Conservation (phyloP, 1,140 invertebrate species). For the Hylaeus anthracinus region DNA sequence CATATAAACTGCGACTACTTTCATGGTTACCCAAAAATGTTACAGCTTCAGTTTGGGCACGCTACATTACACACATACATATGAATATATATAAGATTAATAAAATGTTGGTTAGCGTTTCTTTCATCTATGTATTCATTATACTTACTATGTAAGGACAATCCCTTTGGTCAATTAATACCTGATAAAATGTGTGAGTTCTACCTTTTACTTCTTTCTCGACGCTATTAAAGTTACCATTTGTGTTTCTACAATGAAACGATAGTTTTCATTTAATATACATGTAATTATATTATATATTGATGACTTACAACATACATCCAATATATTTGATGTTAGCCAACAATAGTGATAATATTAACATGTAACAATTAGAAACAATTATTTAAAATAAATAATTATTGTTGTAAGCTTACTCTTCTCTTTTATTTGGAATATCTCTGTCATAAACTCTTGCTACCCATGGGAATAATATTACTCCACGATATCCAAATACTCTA, state of each 20-base stretch:
- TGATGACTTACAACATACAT: too few species aligned
- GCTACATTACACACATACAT: constrained; percentile 85
- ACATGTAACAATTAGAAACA: constrained; percentile 28
- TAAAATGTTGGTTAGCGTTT: constrained; percentile 11
- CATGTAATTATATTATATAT: constrained; percentile 3
- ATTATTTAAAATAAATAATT: not conserved
- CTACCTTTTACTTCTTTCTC: constrained; percentile 94
- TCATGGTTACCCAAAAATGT: constrained; percentile 98
- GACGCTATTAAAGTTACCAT: constrained; percentile 81
- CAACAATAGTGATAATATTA: constrained; percentile 33
- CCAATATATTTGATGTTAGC: too few species aligned
- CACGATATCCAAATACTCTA: constrained; percentile 96
- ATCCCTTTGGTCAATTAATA: constrained; percentile 97
- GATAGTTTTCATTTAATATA: constrained; percentile 7
- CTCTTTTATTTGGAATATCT: constrained; percentile 85
- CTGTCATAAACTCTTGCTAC: constrained; percentile 95
- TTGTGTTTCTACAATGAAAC: constrained; percentile 69
- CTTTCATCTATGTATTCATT: not conserved
- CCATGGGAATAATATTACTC: constrained; percentile 98
- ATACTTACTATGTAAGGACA: constrained; percentile 95
- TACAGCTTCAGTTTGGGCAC: constrained; percentile 97
- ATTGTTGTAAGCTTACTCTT: constrained; percentile 70
- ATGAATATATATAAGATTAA: constrained; percentile 36
- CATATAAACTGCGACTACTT: constrained; percentile 94
- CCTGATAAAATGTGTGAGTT: constrained; percentile 98